Evolutionary conservation across 2,888 invertebrate genomes (phyloP).

Genomic region (Epiblema foenella): DNA sequence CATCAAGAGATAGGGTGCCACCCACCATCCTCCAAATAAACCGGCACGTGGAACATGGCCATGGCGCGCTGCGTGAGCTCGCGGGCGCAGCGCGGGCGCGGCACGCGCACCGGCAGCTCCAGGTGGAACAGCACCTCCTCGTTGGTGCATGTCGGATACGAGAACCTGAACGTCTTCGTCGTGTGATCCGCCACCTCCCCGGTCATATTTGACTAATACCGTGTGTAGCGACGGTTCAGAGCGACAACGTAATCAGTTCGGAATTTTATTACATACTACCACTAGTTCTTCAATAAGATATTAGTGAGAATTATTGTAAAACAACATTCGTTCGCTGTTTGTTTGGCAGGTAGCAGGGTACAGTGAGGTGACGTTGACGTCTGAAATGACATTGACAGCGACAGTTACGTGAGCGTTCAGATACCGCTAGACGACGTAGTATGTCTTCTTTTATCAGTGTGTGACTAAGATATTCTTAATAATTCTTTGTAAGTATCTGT

Average conservation of each 20-base stretch:
- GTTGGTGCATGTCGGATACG: slow-evolving; percentile 85
- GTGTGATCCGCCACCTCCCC: slow-evolving; percentile 61
- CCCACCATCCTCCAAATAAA: slow-evolving; percentile 87
- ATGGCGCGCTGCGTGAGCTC: slow-evolving; percentile 88
- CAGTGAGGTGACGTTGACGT: background rate
- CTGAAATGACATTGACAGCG: slow-evolving; percentile 3
- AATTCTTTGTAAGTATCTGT: no score
- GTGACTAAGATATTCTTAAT: no score
- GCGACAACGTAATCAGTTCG: background rate
- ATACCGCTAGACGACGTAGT: background rate
- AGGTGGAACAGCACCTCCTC: slow-evolving; percentile 81
- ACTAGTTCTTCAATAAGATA: background rate
- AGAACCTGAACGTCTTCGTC: slow-evolving; percentile 75
- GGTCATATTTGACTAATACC: slow-evolving; percentile 60
- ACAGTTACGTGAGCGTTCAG: slow-evolving; percentile 13
- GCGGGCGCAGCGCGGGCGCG: slow-evolving; percentile 79
- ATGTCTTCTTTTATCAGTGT: no score
- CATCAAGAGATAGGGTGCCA: background rate
- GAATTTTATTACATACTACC: background rate
- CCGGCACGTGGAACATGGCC: slow-evolving; percentile 88
- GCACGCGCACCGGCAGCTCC: slow-evolving; percentile 87
- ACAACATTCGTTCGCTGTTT: background rate
- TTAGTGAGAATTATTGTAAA: background rate
- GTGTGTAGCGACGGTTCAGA: background rate
- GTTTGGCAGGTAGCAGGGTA: no score